Percentiles rank a stretch among this genome's conserved stretches.
phyloP scores from a whole-genome alignment of 1,140 invertebrate genomes.

The Frieseomelitta varia region DNA sequence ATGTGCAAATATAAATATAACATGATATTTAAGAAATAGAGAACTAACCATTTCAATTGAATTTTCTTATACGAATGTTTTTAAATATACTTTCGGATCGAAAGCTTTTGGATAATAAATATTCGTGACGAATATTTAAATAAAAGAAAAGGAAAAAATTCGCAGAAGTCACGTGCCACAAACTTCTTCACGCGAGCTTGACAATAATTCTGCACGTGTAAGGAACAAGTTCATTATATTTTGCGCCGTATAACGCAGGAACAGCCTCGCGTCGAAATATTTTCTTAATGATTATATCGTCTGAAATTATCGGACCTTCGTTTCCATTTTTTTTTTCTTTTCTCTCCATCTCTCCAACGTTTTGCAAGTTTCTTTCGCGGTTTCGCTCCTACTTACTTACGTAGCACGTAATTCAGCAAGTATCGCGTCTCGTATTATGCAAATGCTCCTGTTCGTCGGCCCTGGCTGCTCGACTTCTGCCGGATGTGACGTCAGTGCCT shows the following conservation, averaged over 20 bases:
- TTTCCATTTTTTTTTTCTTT: no score
- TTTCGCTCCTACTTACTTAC: slow-evolving; percentile 15
- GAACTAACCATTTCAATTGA: no score
- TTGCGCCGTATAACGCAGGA: background rate
- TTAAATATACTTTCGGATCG: no score
- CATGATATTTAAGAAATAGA: no score
- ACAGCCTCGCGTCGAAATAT: background rate
- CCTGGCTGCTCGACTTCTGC: slow-evolving; percentile 49
- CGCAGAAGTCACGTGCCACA: slow-evolving; percentile 3
- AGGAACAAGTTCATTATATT: slow-evolving; percentile 1
- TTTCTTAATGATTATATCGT: background rate
- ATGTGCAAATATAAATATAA: no score
- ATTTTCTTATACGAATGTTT: no score
- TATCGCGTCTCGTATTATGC: slow-evolving; percentile 57
- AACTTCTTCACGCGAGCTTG: background rate
- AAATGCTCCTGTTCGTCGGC: slow-evolving; percentile 42
- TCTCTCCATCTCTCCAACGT: no score
- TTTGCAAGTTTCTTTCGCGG: background rate
- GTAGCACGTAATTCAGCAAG: slow-evolving; percentile 37
- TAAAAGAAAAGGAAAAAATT: background rate
- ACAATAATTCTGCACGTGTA: slow-evolving; percentile 3
- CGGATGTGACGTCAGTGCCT: slow-evolving; percentile 57
- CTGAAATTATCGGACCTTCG: background rate
- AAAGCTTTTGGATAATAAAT: no score
- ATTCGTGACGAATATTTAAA: background rate